These are phyloP conservation scores for Prenolepis imparis DNA, from an alignment of 2,888 invertebrate genomes.

Conservation along the genomic window DNA sequence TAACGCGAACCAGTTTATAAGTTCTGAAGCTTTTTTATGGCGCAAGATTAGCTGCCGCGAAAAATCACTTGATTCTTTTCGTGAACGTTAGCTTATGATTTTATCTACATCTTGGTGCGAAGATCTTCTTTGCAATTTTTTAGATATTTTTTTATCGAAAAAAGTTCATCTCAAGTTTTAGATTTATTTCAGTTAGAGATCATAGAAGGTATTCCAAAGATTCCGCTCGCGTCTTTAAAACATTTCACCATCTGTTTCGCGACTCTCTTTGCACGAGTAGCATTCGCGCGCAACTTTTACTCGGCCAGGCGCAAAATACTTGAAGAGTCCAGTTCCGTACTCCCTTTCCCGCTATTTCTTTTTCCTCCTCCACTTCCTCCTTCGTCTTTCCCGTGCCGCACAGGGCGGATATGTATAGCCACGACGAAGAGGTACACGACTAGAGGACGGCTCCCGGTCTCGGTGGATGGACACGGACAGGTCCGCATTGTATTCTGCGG, in stretches of 20 bases:
- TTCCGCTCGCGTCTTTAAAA: slow-evolving; percentile 19
- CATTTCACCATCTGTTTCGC: slow-evolving; percentile 40
- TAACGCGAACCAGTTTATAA: slow-evolving; percentile 38
- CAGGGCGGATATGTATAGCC: slow-evolving; percentile 79
- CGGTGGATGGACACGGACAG: slow-evolving; percentile 85
- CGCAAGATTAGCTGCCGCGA: slow-evolving; percentile 13
- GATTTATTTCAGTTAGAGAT: background rate
- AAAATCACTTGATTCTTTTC: slow-evolving; percentile 18
- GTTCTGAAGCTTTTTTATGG: background rate
- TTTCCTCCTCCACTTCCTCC: slow-evolving; percentile 49
- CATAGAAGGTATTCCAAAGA: background rate
- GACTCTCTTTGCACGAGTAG: slow-evolving; percentile 42
- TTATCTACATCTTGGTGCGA: slow-evolving; percentile 2
- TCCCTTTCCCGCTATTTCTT: slow-evolving; percentile 57
- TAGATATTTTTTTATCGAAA: background rate
- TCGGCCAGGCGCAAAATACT: slow-evolving; percentile 55
- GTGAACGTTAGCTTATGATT: slow-evolving; percentile 19
- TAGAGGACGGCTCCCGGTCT: slow-evolving; percentile 80
- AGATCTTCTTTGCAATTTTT: background rate
- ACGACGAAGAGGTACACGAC: slow-evolving; percentile 80
- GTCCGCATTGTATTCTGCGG: slow-evolving; percentile 85
- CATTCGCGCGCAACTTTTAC: slow-evolving; percentile 39
- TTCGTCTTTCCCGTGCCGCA: slow-evolving; percentile 62
- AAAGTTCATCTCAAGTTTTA: background rate
- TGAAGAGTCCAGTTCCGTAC: slow-evolving; percentile 30